Base-by-base conservation (phyloP, 2,888 invertebrate genomes). In the Pardosa pseudoannulata region DNA sequence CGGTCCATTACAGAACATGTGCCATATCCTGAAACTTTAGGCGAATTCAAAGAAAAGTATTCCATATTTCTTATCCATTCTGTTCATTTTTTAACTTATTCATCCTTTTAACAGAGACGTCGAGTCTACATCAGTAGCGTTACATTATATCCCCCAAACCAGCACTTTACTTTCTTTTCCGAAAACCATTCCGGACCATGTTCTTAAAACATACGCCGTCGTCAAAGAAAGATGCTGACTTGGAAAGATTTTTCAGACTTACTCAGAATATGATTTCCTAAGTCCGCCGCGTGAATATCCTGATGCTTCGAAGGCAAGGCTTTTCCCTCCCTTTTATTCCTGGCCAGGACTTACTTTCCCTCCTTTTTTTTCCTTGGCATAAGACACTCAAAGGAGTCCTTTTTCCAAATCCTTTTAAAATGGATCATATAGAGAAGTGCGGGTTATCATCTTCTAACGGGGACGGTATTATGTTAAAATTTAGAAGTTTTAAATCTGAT, bases 201-300 rank as follows among this genome's bases (percentile, higher is more conserved):
- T 46, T 46, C 41, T 46, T 46, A 46, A 46, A 46, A 46, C 41
- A 46, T 46, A 11, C 16, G n/a, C n/a, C 36, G 16, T 1, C 41
- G 41, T 46, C 9, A 46, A 46, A 46, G 41, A 16, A 46, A 19
- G 41, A 71, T 68, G 81, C 81, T 81, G 81, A 81, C 74, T 70
- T 74, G 67, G 23, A 68, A 29, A 75, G 74, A 75, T 81, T 81
- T 81, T 81, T 64, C 79, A 79, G 79, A 64, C 76, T 78, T 78
- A 56, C 46, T 36, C 29, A n/a, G 81, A 74, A 81, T 81, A 81
- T 74, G 81, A 81, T 81, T 81, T 81, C 74, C 74, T 75, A 29
- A n/a, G 39, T 28, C 28, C 23, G 67, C 41, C 41, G 29, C n/a
- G 50, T 32, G 72, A 72, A 39, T 62, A 71, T 79, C 79, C 36